A percentile compares a stretch with the other conserved stretches of the same genome.
Conservation (phyloP, 1,140 invertebrate species). For the Trypoxylus dichotomus region DNA sequence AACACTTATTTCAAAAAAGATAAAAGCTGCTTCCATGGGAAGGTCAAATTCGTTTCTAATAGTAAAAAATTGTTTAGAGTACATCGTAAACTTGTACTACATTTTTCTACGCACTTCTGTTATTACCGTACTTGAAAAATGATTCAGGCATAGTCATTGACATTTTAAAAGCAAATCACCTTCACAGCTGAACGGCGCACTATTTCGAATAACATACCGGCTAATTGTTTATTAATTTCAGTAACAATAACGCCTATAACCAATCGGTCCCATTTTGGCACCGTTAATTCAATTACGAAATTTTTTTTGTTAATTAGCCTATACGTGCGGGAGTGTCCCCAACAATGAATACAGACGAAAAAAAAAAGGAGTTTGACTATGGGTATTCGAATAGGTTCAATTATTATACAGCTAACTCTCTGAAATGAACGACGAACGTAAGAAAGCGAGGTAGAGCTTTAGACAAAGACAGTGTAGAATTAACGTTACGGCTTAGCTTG, state of each 20-base stretch:
- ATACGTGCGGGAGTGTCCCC: neutral
- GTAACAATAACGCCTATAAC: constrained; percentile 16
- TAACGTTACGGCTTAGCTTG: neutral
- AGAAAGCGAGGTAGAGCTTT: neutral
- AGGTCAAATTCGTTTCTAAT: no score
- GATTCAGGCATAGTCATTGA: constrained; percentile 10
- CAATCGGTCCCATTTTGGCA: constrained; percentile 7
- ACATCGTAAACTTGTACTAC: neutral
- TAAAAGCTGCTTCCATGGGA: no score
- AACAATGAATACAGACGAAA: neutral
- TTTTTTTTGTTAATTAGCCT: constrained; percentile 2
- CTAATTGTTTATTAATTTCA: constrained; percentile 21
- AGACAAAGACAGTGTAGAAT: neutral
- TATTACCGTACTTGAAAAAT: neutral
- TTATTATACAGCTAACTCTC: constrained; percentile 22
- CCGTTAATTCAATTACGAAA: constrained; percentile 24
- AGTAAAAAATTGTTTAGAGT: no score
- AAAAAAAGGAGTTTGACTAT: constrained; percentile 4
- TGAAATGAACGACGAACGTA: neutral
- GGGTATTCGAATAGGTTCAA: constrained; percentile 10
- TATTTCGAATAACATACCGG: constrained; percentile 9
- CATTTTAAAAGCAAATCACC: constrained; percentile 18
- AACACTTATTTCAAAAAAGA: no score
- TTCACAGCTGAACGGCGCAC: neutral
- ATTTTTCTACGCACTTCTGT: neutral